A percentile compares a stretch with the other conserved stretches of the same genome.
Conservation (phyloP, 2,113 vertebrate genomes). For the Poicephalus gulielmi region DNA sequence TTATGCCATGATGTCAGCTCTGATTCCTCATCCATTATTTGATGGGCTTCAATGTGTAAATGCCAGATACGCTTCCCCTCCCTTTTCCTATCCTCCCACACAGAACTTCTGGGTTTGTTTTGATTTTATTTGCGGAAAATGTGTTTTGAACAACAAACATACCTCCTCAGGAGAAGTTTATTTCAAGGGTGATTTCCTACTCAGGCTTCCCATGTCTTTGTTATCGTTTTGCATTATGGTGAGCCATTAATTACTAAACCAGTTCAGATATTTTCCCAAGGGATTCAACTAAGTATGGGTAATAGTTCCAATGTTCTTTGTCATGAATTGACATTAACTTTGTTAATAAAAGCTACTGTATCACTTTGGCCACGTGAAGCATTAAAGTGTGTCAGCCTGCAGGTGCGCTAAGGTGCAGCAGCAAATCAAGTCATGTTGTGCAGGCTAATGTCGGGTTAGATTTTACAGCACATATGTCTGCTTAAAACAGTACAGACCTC, state of each 20-base stretch:
- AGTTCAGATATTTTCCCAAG: conserved; percentile 47
- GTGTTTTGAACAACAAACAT: conserved; percentile 65
- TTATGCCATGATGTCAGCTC: conserved; percentile 69
- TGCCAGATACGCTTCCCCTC: background rate
- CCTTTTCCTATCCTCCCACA: background rate
- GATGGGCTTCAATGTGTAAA: conserved; percentile 18
- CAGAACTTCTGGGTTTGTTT: conserved; percentile 60
- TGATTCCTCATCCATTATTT: conserved; percentile 62
- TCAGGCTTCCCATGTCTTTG: conserved; percentile 54
- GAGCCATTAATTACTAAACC: conserved; percentile 59
- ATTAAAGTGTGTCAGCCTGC: background rate
- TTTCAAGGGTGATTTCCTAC: conserved; percentile 53
- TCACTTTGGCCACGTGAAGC: background rate
- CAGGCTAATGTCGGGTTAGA: background rate
- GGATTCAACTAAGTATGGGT: background rate
- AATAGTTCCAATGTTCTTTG: conserved; percentile 29
- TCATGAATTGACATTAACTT: conserved; percentile 61
- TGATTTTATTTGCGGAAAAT: conserved; percentile 60
- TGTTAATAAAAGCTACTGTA: conserved; percentile 19
- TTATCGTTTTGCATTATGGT: conserved; percentile 60
- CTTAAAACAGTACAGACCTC: background rate
- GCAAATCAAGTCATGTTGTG: background rate
- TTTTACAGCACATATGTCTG: fast-evolving
- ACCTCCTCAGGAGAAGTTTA: conserved; percentile 59
- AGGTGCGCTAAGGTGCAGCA: background rate